Evolutionary conservation across 1,140 invertebrate genomes (phyloP), one percentile per base, ranked within the genome.

Genomic region (Muscidifurax raptorellus): DNA sequence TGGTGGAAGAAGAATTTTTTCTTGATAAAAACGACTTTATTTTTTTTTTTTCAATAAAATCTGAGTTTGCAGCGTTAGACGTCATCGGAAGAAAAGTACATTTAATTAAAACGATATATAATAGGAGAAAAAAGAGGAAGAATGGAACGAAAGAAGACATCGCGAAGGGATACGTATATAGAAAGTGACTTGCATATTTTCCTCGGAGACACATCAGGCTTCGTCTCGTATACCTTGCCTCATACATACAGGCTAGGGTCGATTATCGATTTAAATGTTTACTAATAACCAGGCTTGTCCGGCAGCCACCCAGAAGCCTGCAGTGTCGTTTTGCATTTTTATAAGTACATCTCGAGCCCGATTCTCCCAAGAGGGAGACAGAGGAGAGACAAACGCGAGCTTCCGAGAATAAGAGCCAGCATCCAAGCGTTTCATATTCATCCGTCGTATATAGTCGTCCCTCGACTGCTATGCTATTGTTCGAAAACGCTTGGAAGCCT

Each of bases 181-280:
- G 82, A 85, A 84, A 87, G 86, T 84, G 80, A 88, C 84, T 84
- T 82, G 87, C 89, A 89, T 91, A 27, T 27, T 66, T 86, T 84
- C 90, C 89, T 89, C 87, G 87, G 87, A 25, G 59, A 67, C 27
- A 67, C n/a, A 22, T 25, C n/a, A n/a, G 76, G n/a, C 9, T 40
- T 9, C 1, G 13, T 15, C 79, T 13, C 79, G 32, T 30, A 28
- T 28, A 10, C 3, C 18, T 25, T 25, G 36, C 36, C 66, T 32
- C 25, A 76, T 71, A 15, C 28, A 18, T 69, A 25, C 40, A 22
- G 40, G 72, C 18, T 12, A n/a, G 59, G 32, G 59, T 47, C 89
- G 90, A 93, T 92, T 93, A 91, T 92, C 91, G 91, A 93, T 93
- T 93, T 92, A 93, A 92, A 93, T 93, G 92, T 93, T 93, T 93